phyloP scores from a whole-genome alignment of 2,888 invertebrate genomes.

The Napeogenes inachia region DNA sequence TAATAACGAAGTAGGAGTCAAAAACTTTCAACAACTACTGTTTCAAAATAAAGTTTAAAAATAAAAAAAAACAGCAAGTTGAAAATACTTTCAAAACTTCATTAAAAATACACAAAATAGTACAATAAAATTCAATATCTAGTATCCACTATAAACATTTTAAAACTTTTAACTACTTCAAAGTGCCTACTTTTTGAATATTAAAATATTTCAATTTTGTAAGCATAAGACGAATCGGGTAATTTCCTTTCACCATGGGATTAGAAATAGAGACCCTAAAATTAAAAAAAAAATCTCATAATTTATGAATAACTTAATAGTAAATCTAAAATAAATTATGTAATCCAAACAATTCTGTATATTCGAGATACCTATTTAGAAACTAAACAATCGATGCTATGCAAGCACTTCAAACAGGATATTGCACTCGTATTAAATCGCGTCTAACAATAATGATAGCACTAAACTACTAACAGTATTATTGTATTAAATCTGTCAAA shows the following conservation, averaged over 20 bases:
- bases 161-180: too few relatives aligned
- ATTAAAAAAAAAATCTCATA: background rate
- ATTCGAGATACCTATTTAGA: too few relatives aligned
- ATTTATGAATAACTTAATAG: too few relatives aligned
- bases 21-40: background rate
- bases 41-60: background rate
- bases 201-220: background rate
- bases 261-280: conserved; percentile 46
- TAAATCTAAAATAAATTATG: background rate
- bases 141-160: too few relatives aligned
- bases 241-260: conserved; percentile 62
- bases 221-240: conserved; percentile 42
- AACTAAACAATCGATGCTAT: too few relatives aligned
- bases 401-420: background rate
- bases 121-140: too few relatives aligned
- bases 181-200: background rate
- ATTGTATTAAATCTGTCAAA: background rate
- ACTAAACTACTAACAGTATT: background rate
- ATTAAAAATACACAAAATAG: background rate
- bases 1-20: conserved; percentile 2
- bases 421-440: background rate
- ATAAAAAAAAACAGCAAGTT: background rate
- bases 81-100: background rate
- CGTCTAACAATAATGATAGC: background rate
- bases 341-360: too few relatives aligned